Evolutionary conservation across 2,888 invertebrate species (phyloP), one percentile per base, ranked within the genome.

Genomic region (Notodonta dromedarius): DNA sequence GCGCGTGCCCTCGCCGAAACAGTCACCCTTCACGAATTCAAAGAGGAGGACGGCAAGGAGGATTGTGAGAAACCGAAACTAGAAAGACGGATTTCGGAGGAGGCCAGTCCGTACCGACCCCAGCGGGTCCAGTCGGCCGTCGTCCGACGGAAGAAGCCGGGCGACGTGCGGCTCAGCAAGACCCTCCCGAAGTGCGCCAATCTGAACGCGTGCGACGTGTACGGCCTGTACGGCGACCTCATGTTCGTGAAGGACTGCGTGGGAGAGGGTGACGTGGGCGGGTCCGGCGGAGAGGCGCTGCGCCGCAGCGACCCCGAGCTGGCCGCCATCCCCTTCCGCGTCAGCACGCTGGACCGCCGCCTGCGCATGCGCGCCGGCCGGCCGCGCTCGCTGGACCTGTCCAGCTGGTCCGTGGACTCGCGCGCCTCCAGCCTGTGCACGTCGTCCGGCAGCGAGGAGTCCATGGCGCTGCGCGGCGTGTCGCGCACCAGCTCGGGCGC

Each of bases 201-300:
- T 58, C 89, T 94, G 42, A 95, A 95, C 59, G 95, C 95, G 39
- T 97, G 97, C 80, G 98, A 98, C 86, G 97, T 98, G 0, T 98
- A 98, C 82, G 98, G 98, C 0, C 91, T 98, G 1, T 98, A 98
- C 82, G 97, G 97, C 1, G 98, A 98, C 80, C 90, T 98, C 61
- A 97, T 98, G 95, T 97, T 97, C 84, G 96, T 97, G 0, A 97
- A 97, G 80, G 97, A 98, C 80, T 97, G 97, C 76, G 97, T 97
- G 61, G 96, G 96, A n/a, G 96, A 96, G 69, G 95, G 95, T 6
- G 96, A 96, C 67, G 95, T 96, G 1, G 94, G 95, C 57, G 96
- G 96, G 0, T 95, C 96, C 62, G 95, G 96, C 0, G 95, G 97
- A 46, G 97, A 97, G 76, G 95, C 96, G 0, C 89, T 97, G 60